These are phyloP conservation scores for Psittacus erithacus DNA, from an alignment of 2,113 vertebrate genomes.

Conservation along the genomic window DNA sequence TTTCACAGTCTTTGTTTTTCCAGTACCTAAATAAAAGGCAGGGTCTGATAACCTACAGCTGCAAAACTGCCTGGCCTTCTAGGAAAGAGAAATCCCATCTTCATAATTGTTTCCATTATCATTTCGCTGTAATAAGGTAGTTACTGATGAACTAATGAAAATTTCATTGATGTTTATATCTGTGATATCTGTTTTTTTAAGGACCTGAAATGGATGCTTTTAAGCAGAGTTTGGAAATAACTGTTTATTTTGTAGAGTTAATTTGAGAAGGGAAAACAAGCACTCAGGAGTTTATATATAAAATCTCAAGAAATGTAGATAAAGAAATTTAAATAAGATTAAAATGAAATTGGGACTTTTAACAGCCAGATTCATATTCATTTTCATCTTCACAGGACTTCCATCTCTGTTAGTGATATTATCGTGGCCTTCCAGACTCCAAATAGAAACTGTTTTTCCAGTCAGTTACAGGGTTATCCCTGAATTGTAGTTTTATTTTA, in stretches of 20 bases:
- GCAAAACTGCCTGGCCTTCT: slow-evolving; percentile 1
- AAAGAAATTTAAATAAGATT: not conserved
- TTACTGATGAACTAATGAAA: not conserved
- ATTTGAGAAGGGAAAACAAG: not conserved
- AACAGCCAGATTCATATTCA: not conserved
- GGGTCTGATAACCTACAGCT: slow-evolving; percentile 4
- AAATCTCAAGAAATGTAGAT: not conserved
- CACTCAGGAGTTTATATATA: not conserved
- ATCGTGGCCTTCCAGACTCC: not conserved
- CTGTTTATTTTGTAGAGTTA: not conserved
- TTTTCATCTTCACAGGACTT: not conserved
- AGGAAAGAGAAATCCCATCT: not conserved
- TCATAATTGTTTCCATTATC: not conserved
- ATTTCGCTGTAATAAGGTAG: not conserved
- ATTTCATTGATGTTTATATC: not conserved
- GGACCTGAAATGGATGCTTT: not conserved
- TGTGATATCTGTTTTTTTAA: not conserved
- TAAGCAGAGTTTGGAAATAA: not conserved
- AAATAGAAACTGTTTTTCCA: not conserved
- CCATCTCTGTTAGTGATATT: not conserved
- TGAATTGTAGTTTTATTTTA: not conserved
- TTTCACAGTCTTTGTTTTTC: not conserved
- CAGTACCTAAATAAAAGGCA: slow-evolving; percentile 42
- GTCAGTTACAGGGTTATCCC: not conserved
- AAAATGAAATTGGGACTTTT: not conserved